Evolutionary conservation across 2,888 invertebrate species (phyloP), one percentile per base, ranked within the genome.

Genomic region (Leptarthrus brevirostris): DNA sequence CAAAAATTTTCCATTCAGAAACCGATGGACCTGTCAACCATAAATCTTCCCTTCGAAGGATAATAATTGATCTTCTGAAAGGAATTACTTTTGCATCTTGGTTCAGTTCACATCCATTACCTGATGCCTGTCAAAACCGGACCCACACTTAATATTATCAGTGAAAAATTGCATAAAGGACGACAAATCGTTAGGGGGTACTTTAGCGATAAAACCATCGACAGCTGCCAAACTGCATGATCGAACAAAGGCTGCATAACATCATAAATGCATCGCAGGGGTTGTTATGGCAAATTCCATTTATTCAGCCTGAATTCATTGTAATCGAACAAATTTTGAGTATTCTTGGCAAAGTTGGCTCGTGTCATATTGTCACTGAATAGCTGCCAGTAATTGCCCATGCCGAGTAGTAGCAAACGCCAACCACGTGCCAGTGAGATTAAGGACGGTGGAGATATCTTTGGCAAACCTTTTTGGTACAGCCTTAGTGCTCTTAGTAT

Each of bases 141-240:
- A 47, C 64, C 64, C 64, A 34, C 2, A 16, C 16, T n/a, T 14
- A 14, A 26, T 14, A 26, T 66, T 66, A 44, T 26, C 24, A 66
- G 24, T 47, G 47, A 47, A 66, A 66, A 66, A 66, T 66, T 66
- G 64, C 64, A 66, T 47, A 66, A 66, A 66, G 47, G 47, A 47
- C 58, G 44, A 24, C 26, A 47, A 47, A 22, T 24, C 24, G 64
- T 10, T 6, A 8, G 22, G 22, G 6, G 24, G 24, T 66, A 47
- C 26, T 47, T 18, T 47, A 18, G 24, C 70, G 70, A 71, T 71
- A 54, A 71, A 71, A 71, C 53, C 53, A 14, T 71, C 70, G 70
- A 71, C 70, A 71, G 70, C 70, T 71, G 70, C 36, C 70, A 53
- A 71, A 71, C 53, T 71, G 40, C 40, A 66, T n/a, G 12, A 2